These are phyloP conservation scores for Melikaiella ostensackeni DNA, from an alignment of 2,888 invertebrate genomes.

Conservation along the genomic window DNA sequence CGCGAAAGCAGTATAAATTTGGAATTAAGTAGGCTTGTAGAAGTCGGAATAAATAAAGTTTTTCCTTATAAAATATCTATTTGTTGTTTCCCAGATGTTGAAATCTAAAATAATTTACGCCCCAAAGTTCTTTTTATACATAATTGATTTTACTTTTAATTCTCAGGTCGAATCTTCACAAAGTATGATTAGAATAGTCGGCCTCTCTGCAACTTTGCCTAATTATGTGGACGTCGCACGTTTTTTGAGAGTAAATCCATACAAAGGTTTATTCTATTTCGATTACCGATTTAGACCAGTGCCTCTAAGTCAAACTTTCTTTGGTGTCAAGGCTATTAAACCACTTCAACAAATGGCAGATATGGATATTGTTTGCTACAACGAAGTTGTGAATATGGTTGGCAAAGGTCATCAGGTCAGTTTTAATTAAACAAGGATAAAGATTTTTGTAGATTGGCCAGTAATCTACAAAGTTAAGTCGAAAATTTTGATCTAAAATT, in stretches of 20 bases:
- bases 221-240: slow-evolving; percentile 97
- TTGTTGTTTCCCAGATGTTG: too few relatives aligned
- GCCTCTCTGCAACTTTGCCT: slow-evolving; percentile 97
- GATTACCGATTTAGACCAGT: slow-evolving; percentile 97
- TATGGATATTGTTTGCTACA: slow-evolving; percentile 96
- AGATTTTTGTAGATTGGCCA: too few relatives aligned
- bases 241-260: slow-evolving; percentile 95
- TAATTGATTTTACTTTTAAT: slow-evolving; percentile 36
- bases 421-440: slow-evolving; percentile 22
- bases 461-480: too few relatives aligned
- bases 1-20: too few relatives aligned
- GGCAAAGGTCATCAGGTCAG: slow-evolving; percentile 91
- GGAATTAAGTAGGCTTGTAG: too few relatives aligned
- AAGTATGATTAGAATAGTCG: slow-evolving; percentile 97
- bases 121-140: too few relatives aligned
- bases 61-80: too few relatives aligned
- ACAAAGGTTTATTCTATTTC: slow-evolving; percentile 95
- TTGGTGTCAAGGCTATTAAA: slow-evolving; percentile 88
- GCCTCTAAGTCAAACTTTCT: slow-evolving; percentile 93
- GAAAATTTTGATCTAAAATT: too few relatives aligned
- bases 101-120: too few relatives aligned
- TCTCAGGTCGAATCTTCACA: slow-evolving; percentile 89
- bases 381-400: slow-evolving; percentile 92
- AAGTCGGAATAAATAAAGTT: too few relatives aligned
- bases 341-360: slow-evolving; percentile 83